Base-by-base conservation (phyloP, 2,113 vertebrate genomes). In the Lagenorhynchus albirostris region DNA sequence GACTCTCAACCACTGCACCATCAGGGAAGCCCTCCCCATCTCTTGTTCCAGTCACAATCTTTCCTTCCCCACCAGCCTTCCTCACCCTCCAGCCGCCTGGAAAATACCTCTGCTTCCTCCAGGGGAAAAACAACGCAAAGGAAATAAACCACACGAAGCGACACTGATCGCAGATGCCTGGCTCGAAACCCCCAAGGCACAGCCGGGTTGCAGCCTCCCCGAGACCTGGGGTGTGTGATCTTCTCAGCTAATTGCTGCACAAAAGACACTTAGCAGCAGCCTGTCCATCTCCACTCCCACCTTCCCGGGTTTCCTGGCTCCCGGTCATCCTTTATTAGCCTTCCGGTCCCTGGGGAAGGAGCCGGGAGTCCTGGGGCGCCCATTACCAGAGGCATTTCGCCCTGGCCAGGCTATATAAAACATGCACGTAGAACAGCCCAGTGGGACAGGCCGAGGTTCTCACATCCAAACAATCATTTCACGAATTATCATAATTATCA, bases 401-500 rank as follows among this genome's bases (percentile, higher is more conserved):
- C 98, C 94, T 96, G 98, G 96, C 98, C 95, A 67, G 97, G 98
- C 98, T 98, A 97, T 96, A 97, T 99, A 98, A 99, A 99, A 98
- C 98, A 97, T 98, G 98, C 98, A 25, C 98, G 96, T 97, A 79
- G 98, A 97, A 95, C 92, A 41, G 98, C 96, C 98, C 98, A 29
- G 98, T 41, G 96, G 98, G 99, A 98, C 98, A 98, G 98, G 96
- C 99, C 93, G 93, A 94, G 98, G 98, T 98, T 99, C 98, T 99
- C 99, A 99, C 99, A 99, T 98, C 99, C 99, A 99, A 98, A 99
- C 99, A 99, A 99, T 99, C 99, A 99, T 99, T 99, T 99, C 98
- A 99, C 99, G 99, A 99, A 99, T 99, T 99, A 99, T 99, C 99
- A 99, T 99, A 99, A 99, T 99, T 99, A 99, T 99, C 99, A 99